Evolutionary conservation across 2,113 vertebrate genomes (phyloP), one percentile per base, ranked within the genome.

Genomic region (Plecotus auritus): DNA sequence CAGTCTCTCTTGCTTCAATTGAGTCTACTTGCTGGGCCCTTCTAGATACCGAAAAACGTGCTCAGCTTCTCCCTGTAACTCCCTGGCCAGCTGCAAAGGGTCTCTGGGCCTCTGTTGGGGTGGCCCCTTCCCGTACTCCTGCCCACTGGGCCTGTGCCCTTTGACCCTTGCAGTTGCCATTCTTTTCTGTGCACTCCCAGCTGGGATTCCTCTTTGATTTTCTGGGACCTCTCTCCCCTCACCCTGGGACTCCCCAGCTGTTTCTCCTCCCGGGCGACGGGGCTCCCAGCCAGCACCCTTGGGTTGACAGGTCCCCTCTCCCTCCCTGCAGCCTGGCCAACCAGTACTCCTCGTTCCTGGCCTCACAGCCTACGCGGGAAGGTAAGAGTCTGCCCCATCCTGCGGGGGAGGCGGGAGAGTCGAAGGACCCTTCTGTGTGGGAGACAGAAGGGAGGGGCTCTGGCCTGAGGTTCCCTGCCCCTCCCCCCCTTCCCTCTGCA

Each of bases 261-360:
- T 12, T 35, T 18, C 17, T 49, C 9, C 18, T 72, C 49, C 14
- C 72, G 30, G 22, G 30, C 14, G 16, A 1, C 35, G 20, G 18
- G 78, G 66, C 37, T 59, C 61, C n/a, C 5, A 28, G 66, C 17
- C 10, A 2, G 28, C 7, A 23, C 17, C 84, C 32, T 18, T 30
- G 35, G n/a, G 32, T 47, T 92, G 88, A 95, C 40, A 4, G 40
- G 30, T 14, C 1, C 30, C 40, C 22, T 82, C 12, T 93, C 32
- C 28, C 7, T 93, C 83, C 72, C 70, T n/a, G 1, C 6, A 98
- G 98, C 95, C 93, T 98, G 97, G 90, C 98, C 40, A 77, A 97
- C 42, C 98, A 98, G 66, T 98, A 98, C 1, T 13, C 95, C 77
- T 93, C 96, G 0, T 92, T 95, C 22, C 26, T 96, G 95, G 9